phyloP scores from a whole-genome alignment of 2,113 vertebrate species.

The Amia ocellicauda region DNA sequence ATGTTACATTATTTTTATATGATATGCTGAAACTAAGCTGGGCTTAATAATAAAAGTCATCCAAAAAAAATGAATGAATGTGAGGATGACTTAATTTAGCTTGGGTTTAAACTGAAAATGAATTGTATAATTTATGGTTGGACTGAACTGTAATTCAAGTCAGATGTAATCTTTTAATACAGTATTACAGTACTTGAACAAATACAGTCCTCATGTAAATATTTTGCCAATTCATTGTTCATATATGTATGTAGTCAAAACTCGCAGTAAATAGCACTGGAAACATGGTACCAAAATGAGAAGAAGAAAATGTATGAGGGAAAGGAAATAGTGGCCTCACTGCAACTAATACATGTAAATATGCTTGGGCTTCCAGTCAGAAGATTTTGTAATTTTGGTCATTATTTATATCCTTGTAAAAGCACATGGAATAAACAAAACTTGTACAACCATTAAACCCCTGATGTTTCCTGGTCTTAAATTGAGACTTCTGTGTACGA shows the following conservation, averaged over 20 bases:
- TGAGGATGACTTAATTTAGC: slow-evolving; percentile 69
- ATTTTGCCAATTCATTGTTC: slow-evolving; percentile 97
- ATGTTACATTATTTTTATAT: slow-evolving; percentile 94
- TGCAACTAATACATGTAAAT: slow-evolving; percentile 89
- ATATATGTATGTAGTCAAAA: slow-evolving; percentile 86
- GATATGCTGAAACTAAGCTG: slow-evolving; percentile 79
- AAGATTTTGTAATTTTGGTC: slow-evolving; percentile 96
- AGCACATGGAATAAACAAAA: slow-evolving; percentile 97
- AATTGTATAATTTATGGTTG: slow-evolving; percentile 75
- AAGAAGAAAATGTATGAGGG: slow-evolving; percentile 70
- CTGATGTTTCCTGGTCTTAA: slow-evolving; percentile 27
- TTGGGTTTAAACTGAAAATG: slow-evolving; percentile 75
- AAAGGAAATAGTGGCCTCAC: slow-evolving; percentile 76
- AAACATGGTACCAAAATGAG: slow-evolving; percentile 79
- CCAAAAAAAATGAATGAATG: slow-evolving; percentile 70
- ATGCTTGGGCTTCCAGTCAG: slow-evolving; percentile 98
- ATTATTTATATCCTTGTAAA: slow-evolving; percentile 98
- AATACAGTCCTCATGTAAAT: slow-evolving; percentile 84
- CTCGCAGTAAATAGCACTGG: slow-evolving; percentile 70
- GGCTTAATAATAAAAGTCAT: slow-evolving; percentile 74
- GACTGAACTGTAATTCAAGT: slow-evolving; percentile 79
- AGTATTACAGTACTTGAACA: slow-evolving; percentile 91
- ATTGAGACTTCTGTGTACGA: too few species aligned
- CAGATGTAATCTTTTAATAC: slow-evolving; percentile 90
- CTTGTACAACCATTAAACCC: slow-evolving; percentile 76